Evolutionary conservation across 2,113 vertebrate genomes (phyloP).

Genomic region (Hippocampus comes): DNA sequence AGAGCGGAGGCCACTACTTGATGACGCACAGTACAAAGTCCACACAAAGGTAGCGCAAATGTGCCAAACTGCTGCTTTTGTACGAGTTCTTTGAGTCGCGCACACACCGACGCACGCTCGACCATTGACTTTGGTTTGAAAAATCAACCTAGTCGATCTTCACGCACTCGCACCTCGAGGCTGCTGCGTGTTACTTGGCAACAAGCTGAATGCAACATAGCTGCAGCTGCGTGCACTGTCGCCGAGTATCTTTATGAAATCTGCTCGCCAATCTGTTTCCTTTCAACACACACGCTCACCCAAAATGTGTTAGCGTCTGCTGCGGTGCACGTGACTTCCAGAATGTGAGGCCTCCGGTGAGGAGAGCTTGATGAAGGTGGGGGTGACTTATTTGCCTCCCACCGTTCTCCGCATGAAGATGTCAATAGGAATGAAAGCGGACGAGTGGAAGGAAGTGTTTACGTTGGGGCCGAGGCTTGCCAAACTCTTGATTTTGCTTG

Average conservation of each 20-base stretch:
- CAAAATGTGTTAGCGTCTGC: constrained; percentile 45
- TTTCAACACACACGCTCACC: constrained; percentile 41
- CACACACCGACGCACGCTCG: constrained; percentile 16
- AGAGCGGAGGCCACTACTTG: neutral
- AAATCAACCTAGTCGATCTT: constrained; percentile 39
- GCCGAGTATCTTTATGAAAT: constrained; percentile 52
- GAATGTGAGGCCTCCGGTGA: constrained; percentile 32
- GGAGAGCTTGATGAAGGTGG: constrained; percentile 3
- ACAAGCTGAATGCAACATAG: constrained; percentile 52
- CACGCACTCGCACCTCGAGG: constrained; percentile 33
- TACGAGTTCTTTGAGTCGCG: neutral
- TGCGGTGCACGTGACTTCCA: constrained; percentile 48
- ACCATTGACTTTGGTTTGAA: constrained; percentile 20
- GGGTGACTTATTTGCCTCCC: constrained; percentile 25
- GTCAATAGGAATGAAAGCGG: constrained; percentile 29
- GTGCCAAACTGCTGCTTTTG: neutral
- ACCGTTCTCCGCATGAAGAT: constrained; percentile 39
- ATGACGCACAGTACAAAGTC: neutral
- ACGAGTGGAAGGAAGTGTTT: constrained; percentile 33
- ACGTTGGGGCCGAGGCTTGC: constrained; percentile 30
- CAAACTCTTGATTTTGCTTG: constrained; percentile 46
- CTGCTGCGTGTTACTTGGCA: constrained; percentile 58
- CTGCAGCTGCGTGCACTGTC: constrained; percentile 41
- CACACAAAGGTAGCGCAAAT: neutral
- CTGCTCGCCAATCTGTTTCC: constrained; percentile 62